Base-by-base conservation (phyloP, 2,888 invertebrate species). In the Diploptera punctata region DNA sequence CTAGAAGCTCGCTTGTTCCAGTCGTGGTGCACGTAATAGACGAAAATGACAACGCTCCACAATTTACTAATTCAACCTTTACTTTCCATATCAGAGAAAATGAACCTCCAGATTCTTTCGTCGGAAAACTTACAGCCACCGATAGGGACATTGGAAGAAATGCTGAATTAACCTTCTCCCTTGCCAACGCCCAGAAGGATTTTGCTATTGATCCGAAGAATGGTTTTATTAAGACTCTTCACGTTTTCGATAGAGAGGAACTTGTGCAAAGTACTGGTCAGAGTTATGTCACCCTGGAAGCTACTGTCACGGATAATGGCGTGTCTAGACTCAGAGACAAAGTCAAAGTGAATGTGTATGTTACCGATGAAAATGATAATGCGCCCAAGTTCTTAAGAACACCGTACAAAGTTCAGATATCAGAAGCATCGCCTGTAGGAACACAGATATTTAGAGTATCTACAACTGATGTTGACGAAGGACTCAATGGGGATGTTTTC, bases 11-110 rank as follows among this genome's bases (percentile, higher is more conserved):
- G 0, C 88, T 92, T 65, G 97, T 96, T 2, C 95, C 96, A 7
- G 93, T 98, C 1, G 94, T 97, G 19, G 92, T 98, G 75, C 95
- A 97, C 80, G 91, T 98, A 24, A 90, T 96, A 75, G 99, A 98
- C 84, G 97, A 98, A 84, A 99, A 99, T 83, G 98, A 99, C 83
- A 97, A 98, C 82, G 90, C 92, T 33, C 99, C 99, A 0, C 90
- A 92, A 81, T 99, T 99, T 83, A 91, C 92, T 2, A 95, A 98
- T 78, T 89, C 90, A 33, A 94, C 94, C 18, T 99, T 98, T 83
- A 91, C 92, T 73, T 97, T 98, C 81, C 93, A 90, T 81, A 90
- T 98, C 19, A 90, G 92, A 68, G 96, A 97, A 84, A 95, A 96
- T 82, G 93, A 94, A 76, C 92, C 93, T 1, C 89, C 92, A 0